phyloP scores from a whole-genome alignment of 2,113 vertebrate genomes.

The Gobius niger region DNA sequence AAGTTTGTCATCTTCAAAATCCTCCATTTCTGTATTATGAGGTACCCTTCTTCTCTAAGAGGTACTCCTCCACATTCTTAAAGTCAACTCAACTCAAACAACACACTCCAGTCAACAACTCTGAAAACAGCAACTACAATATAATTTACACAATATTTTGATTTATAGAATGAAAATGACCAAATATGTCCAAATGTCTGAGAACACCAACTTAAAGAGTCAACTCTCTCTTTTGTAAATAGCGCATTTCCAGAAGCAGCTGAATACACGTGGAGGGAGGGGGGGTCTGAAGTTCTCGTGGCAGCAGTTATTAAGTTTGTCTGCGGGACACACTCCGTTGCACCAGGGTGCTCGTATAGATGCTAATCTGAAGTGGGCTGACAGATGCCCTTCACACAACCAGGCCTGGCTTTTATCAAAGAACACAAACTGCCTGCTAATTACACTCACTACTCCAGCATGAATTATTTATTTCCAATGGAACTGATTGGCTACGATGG shows the following conservation, averaged over 20 bases:
- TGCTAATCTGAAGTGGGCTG: conserved; percentile 98
- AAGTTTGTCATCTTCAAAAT: too few species aligned
- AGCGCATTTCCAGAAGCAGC: too few species aligned
- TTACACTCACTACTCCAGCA: conserved; percentile 97
- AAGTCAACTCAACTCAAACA: not conserved
- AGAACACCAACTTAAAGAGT: too few species aligned
- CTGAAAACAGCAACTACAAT: not conserved
- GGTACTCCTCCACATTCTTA: too few species aligned
- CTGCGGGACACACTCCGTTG: conserved; percentile 95
- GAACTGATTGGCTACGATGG: conserved; percentile 94
- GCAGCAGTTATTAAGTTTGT: conserved; percentile 97
- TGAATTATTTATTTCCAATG: conserved; percentile 99
- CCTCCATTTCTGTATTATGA: too few species aligned
- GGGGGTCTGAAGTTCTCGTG: conserved; percentile 83
- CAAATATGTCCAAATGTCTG: too few species aligned
- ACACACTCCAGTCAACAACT: not conserved
- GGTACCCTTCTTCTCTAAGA: too few species aligned
- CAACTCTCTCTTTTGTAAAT: too few species aligned
- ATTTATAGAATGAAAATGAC: not conserved
- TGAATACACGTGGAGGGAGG: conserved; percentile 2
- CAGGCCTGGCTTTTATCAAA: conserved; percentile 96
- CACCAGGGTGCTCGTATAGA: conserved; percentile 91
- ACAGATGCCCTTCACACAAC: conserved; percentile 97
- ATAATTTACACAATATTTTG: not conserved
- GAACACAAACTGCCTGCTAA: conserved; percentile 98